Evolutionary conservation across 2,113 vertebrate genomes (phyloP).

Genomic region (Grammomys dolichurus): DNA sequence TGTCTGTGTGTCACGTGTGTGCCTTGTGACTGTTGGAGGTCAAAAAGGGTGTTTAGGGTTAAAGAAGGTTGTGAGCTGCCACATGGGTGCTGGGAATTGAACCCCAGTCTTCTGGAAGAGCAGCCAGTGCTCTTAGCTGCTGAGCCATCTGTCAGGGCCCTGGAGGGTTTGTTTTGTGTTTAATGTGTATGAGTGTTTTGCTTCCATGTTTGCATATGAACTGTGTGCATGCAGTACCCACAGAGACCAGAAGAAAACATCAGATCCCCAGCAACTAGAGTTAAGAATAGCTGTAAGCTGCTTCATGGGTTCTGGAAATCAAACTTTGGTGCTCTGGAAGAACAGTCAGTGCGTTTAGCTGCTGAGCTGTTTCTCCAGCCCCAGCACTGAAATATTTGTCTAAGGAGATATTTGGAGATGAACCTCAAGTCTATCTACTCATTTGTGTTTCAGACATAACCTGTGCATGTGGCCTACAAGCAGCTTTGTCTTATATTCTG

Average conservation of each 20-base stretch:
- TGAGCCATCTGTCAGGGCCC: background rate
- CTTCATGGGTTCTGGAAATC: background rate
- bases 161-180: background rate
- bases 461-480: accelerated
- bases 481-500: background rate
- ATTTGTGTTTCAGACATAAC: background rate
- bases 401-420: background rate
- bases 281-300: background rate
- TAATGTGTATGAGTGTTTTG: background rate
- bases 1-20: background rate
- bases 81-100: background rate
- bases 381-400: background rate
- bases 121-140: background rate
- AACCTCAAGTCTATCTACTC: no score
- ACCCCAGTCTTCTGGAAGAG: background rate
- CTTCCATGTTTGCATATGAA: no score
- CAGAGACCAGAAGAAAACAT: background rate
- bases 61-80: background rate
- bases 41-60: background rate
- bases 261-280: background rate
- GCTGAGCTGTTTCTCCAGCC: background rate
- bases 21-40: background rate
- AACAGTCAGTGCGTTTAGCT: background rate
- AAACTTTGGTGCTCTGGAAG: background rate
- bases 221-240: background rate